Percentiles rank a stretch among this genome's conserved stretches.
Evolutionary conservation across 2,888 invertebrate genomes (phyloP).

Genomic region (Candidula unifasciata): DNA sequence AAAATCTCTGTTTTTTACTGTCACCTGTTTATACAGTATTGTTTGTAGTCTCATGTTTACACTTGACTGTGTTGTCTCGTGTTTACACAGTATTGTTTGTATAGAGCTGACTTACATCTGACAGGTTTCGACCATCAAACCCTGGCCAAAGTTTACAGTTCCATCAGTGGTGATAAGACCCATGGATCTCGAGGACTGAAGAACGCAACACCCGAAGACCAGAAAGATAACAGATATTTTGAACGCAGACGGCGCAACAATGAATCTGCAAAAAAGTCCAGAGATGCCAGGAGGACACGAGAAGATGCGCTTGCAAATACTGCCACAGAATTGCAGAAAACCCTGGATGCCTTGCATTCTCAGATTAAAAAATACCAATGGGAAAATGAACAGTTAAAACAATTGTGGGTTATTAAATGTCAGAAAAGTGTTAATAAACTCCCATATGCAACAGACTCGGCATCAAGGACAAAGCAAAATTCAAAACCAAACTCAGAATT

Average conservation of each 20-base stretch:
- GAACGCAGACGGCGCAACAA: constrained; percentile 48
- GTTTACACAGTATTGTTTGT: too few species aligned
- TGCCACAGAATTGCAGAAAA: constrained; percentile 90
- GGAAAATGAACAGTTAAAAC: constrained; percentile 36
- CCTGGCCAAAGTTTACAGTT: constrained; percentile 36
- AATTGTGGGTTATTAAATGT: constrained; percentile 37
- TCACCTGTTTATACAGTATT: too few species aligned
- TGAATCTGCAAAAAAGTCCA: constrained; percentile 74
- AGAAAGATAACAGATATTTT: constrained; percentile 52
- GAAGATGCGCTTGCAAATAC: constrained; percentile 93
- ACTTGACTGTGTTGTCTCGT: too few species aligned
- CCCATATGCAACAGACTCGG: not conserved
- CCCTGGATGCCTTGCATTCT: constrained; percentile 73
- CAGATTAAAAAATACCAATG: constrained; percentile 24
- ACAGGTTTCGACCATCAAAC: constrained; percentile 33
- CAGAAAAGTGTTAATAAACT: constrained; percentile 6
- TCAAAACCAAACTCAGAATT: not conserved
- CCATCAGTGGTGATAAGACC: constrained; percentile 32
- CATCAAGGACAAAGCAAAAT: not conserved
- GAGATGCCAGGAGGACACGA: constrained; percentile 90
- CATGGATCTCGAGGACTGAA: constrained; percentile 48
- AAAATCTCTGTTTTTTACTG: too few species aligned
- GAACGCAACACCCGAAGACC: constrained; percentile 52
- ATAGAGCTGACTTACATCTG: not conserved
- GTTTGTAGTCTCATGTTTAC: too few species aligned